These are phyloP conservation scores for Phyllostomus hastatus DNA, from an alignment of 2,113 vertebrate genomes.

Conservation along the genomic window DNA sequence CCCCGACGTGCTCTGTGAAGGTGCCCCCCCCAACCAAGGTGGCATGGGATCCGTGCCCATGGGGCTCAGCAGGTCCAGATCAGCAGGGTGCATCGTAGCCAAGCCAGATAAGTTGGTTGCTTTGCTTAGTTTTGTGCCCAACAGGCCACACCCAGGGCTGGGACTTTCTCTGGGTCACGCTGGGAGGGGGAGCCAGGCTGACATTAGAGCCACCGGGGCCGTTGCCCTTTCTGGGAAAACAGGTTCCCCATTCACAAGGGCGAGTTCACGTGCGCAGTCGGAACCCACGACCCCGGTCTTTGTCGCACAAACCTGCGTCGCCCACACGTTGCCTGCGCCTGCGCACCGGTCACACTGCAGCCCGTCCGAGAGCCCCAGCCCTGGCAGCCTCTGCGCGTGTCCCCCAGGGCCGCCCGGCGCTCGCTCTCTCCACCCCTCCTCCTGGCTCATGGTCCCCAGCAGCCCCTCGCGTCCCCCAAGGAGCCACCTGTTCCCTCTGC, in stretches of 20 bases:
- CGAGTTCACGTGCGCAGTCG: too few species aligned
- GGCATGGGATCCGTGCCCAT: too few species aligned
- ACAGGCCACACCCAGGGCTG: neutral
- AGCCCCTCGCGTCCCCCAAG: neutral
- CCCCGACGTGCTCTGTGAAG: too few species aligned
- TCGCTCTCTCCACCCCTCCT: neutral
- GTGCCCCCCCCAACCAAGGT: too few species aligned
- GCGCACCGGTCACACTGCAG: neutral
- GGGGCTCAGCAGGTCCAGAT: too few species aligned
- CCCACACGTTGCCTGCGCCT: neutral
- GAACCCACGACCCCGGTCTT: neutral
- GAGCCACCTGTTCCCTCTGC: neutral
- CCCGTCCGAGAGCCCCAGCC: accelerated
- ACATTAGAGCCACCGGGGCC: neutral
- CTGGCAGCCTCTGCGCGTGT: too few species aligned
- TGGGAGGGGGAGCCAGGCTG: accelerated
- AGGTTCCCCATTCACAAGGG: neutral
- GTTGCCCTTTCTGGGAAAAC: neutral
- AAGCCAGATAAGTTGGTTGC: neutral
- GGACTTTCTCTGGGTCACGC: neutral
- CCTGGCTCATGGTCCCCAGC: neutral
- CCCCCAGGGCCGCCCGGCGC: neutral
- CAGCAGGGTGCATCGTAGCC: neutral
- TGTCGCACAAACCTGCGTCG: neutral
- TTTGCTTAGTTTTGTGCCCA: neutral